Base-by-base conservation (phyloP, 2,113 vertebrate species). In the Dasyurus viverrinus region DNA sequence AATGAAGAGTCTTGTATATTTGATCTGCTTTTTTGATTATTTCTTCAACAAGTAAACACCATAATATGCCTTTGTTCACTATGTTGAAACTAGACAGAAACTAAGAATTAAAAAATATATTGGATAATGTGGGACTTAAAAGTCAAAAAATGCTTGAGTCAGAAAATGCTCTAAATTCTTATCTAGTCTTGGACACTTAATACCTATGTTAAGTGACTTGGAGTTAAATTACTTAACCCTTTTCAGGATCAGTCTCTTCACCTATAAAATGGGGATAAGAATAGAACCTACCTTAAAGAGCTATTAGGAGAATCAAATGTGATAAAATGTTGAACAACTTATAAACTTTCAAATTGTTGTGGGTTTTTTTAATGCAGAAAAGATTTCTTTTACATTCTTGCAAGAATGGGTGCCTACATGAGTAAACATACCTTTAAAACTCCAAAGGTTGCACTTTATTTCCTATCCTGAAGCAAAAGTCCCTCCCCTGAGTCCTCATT, bases 11-110 rank as follows among this genome's bases (percentile, higher is more conserved):
- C n/a, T 91, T 52, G 54, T 95, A 76, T 57, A 3, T 94, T 96
- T 95, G 93, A 57, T 97, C 90, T 96, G 27, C 90, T 52, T 90
- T 90, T 8, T 54, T 46, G 30, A 91, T 68, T 95, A 60, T 30
- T 93, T 95, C 95, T 94, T 93, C 57, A 97, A 96, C 16, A 96
- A 47, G 94, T 89, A 91, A 95, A 57, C 55, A 94, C 94, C 90
- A 92, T 93, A 26, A 93, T 54, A 2, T 57, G 26, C 26, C 26
- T 57, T 57, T 26, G 26, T 30, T 60, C 55, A 60, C 24, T 60
- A 60, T 60, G 55, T 30, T 60, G 55, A 60, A 60, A 60, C 26
- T 60, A 60, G 55, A 9, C 55, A 60, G 55, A 60, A 60, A 60
- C 27, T 60, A 30, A 27, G 8, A 60, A 60, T 60, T 60, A 30